A percentile compares a stretch with the other conserved stretches of the same genome.
phyloP scores from a whole-genome alignment of 2,113 vertebrate genomes.

The Vanacampus margaritifer region DNA sequence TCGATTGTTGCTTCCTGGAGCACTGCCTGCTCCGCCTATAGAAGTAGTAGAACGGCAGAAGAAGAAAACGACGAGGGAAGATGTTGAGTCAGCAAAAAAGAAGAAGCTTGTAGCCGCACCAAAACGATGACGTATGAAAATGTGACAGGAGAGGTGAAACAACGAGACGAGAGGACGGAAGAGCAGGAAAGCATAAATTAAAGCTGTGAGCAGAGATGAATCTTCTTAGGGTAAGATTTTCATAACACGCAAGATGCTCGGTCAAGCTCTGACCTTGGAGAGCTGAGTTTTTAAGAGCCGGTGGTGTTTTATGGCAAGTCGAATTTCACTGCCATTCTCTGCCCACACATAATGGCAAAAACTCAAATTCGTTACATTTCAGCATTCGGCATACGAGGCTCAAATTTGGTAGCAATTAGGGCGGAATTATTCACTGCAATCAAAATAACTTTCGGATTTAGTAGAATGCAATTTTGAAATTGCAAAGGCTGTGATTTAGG shows the following conservation, averaged over 20 bases:
- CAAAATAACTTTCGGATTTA: background rate
- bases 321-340: background rate
- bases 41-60: slow-evolving; percentile 41
- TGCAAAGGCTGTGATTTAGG: too few species aligned
- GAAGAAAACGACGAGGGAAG: slow-evolving; percentile 21
- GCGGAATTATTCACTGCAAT: background rate
- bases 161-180: background rate
- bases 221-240: background rate
- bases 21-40: slow-evolving; percentile 41
- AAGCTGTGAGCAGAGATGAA: background rate
- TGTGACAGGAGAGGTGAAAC: background rate
- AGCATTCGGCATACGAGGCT: background rate
- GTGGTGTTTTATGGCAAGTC: background rate
- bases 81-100: slow-evolving; percentile 54
- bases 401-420: background rate
- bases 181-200: background rate
- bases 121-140: background rate
- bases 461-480: too few species aligned
- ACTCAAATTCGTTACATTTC: background rate
- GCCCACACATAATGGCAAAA: background rate
- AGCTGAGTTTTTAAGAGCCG: background rate
- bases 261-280: background rate
- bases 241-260: background rate
- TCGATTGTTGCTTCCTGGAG: slow-evolving; percentile 45
- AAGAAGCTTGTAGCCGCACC: slow-evolving; percentile 28